Evolutionary conservation across 1,140 invertebrate genomes (phyloP).

Genomic region (Rhagoletis pomonella): DNA sequence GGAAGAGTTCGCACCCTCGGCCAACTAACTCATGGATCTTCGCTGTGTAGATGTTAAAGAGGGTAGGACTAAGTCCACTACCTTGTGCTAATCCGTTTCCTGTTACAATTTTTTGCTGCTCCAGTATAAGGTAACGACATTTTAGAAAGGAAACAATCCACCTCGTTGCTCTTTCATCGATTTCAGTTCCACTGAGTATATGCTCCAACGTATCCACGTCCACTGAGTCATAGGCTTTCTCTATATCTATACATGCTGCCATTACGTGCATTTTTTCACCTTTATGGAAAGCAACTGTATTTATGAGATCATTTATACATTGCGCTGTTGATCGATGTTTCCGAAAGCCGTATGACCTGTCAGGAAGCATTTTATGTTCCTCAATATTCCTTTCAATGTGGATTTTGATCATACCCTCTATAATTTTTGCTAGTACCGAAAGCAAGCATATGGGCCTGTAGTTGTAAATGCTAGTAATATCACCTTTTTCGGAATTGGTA

Average conservation of each 20-base stretch:
- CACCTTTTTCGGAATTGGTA: too few species aligned
- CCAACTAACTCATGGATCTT: neutral
- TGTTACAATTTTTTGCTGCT: neutral
- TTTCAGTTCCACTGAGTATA: too few species aligned
- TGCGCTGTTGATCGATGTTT: conserved; percentile 15
- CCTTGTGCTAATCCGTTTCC: conserved; percentile 1
- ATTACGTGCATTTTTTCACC: neutral
- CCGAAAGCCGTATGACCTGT: conserved; percentile 2
- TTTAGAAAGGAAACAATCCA: too few species aligned
- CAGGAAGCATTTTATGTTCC: neutral
- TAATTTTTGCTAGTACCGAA: too few species aligned
- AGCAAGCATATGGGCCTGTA: too few species aligned
- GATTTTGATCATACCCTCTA: too few species aligned
- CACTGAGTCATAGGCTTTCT: too few species aligned
- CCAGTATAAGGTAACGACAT: neutral
- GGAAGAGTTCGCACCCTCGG: neutral
- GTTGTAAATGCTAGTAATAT: too few species aligned
- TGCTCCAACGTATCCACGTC: too few species aligned
- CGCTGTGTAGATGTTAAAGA: conserved; percentile 30
- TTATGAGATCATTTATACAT: conserved; percentile 12
- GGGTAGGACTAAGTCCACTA: conserved; percentile 15
- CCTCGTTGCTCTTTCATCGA: too few species aligned
- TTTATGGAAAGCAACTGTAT: neutral
- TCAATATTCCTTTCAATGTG: too few species aligned
- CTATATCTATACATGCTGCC: too few species aligned